These are phyloP conservation scores for Listronotus oregonensis DNA, from an alignment of 1,140 invertebrate genomes.

Conservation along the genomic window DNA sequence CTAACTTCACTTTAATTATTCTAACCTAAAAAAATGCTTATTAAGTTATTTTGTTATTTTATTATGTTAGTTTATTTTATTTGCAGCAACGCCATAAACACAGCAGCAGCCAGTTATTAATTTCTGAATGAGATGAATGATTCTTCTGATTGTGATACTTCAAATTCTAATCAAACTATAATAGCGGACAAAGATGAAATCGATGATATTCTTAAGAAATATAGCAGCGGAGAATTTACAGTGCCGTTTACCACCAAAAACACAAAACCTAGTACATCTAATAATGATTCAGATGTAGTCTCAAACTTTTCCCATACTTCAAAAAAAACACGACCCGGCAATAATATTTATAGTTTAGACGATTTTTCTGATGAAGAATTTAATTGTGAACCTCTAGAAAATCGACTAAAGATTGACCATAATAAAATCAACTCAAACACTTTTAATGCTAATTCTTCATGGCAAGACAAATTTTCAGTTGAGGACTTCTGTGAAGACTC, in stretches of 20 bases:
- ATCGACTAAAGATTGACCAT: neutral
- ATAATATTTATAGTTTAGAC: conserved; percentile 11
- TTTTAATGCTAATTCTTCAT: neutral
- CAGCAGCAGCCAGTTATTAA: too few species aligned
- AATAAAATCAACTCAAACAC: neutral
- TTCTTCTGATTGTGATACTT: conserved; percentile 1
- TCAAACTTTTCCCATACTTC: neutral
- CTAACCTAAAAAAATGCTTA: too few species aligned
- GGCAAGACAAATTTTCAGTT: conserved; percentile 15
- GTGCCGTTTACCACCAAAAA: neutral
- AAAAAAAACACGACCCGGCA: neutral
- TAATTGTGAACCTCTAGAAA: neutral
- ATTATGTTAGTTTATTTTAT: too few species aligned
- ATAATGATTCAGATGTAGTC: too few species aligned
- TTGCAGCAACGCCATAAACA: too few species aligned
- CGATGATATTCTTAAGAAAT: conserved; percentile 10
- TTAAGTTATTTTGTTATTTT: too few species aligned
- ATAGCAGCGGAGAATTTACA: neutral
- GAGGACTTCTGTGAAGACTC: conserved; percentile 23
- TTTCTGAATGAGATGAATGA: neutral
- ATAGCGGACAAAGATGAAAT: conserved; percentile 8
- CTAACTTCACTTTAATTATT: too few species aligned
- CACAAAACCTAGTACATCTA: too few species aligned
- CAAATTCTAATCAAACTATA: conserved; percentile 11
- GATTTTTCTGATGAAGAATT: conserved; percentile 12